Base-by-base conservation (phyloP, 2,888 invertebrate genomes). In the Bombylius discolor region DNA sequence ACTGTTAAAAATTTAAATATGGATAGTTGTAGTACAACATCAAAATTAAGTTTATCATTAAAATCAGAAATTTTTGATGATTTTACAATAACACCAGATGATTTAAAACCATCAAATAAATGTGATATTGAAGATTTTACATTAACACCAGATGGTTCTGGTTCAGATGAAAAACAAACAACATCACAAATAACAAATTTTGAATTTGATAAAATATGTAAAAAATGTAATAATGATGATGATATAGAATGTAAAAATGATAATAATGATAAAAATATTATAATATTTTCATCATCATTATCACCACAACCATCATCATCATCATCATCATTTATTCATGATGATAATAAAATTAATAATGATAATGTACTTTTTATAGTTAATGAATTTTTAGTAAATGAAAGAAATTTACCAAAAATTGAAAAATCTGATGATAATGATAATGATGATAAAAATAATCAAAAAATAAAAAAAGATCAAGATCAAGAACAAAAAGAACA, bases 111-210 rank as follows among this genome's bases (percentile, higher is more conserved):
- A 39, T 44, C 49, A 7, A 56, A 61, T 42, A 62, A 61, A 55
- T 62, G 60, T 57, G 63, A 62, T 48, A 56, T 61, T 52, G 64
- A 64, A 56, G 63, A 64, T 59, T 64, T 64, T 57, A 63, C 63
- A 42, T 47, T 64, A 31, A 64, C 63, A 44, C 63, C 64, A 5
- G 64, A 64, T 31, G 59, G 56, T 32, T 63, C 59, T 13, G 23
- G 3, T 2, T 55, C 58, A 33, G 62, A 62, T n/a, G 50, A 47
- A 7, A 31, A 14, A 14, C 45, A 46, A 34, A 4, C 47, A 23
- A 33, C 9, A 14, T 5, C 36, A 36, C 4, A 44, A 5, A 39
- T 39, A 39, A 39, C 23, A 23, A 23, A 23, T 2, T 23, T 23
- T 23, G 23, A 23, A 23, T 23, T 23, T 23, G 23, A 23, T 23